Evolutionary conservation across 2,113 vertebrate genomes (phyloP).

Genomic region (Trogon melanurus): DNA sequence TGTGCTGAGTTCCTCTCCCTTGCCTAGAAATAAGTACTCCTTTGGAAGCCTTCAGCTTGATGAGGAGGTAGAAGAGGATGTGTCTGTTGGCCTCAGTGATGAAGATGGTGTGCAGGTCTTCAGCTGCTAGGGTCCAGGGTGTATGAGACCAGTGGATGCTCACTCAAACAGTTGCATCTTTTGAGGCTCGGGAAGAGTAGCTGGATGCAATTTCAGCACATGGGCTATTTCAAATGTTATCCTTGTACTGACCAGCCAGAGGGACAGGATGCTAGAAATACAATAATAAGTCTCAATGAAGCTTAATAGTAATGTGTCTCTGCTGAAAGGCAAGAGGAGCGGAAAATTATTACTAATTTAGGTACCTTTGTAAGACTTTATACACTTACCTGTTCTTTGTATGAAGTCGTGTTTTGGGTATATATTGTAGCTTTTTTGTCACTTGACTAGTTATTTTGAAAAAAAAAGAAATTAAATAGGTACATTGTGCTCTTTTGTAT

Average conservation of each 20-base stretch:
- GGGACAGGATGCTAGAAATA: not conserved
- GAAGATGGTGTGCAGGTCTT: constrained; percentile 81
- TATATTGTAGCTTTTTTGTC: not conserved
- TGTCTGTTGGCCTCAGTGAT: constrained; percentile 79
- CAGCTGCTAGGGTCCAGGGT: constrained; percentile 68
- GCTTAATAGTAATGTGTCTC: not conserved
- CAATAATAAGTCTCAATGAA: not conserved
- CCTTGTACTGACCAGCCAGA: not conserved
- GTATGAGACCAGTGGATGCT: not conserved
- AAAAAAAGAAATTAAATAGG: not conserved
- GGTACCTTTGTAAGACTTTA: constrained; percentile 4
- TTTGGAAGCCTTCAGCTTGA: constrained; percentile 84
- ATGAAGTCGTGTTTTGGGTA: not conserved
- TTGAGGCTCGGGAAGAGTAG: not conserved
- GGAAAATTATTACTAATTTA: not conserved
- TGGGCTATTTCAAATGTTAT: not conserved
- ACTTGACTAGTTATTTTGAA: constrained; percentile 14
- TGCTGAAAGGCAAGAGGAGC: not conserved
- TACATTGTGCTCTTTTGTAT: not conserved
- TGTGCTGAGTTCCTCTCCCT: constrained; percentile 72
- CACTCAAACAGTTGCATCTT: not conserved
- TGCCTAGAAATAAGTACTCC: constrained; percentile 80
- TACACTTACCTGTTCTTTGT: not conserved
- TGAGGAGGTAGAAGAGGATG: constrained; percentile 81
- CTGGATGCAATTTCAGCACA: not conserved